phyloP scores from a whole-genome alignment of 30 jellyfish, hydroid and myxozoan species.

The Aurelia aurita complex sp. Pacific region DNA sequence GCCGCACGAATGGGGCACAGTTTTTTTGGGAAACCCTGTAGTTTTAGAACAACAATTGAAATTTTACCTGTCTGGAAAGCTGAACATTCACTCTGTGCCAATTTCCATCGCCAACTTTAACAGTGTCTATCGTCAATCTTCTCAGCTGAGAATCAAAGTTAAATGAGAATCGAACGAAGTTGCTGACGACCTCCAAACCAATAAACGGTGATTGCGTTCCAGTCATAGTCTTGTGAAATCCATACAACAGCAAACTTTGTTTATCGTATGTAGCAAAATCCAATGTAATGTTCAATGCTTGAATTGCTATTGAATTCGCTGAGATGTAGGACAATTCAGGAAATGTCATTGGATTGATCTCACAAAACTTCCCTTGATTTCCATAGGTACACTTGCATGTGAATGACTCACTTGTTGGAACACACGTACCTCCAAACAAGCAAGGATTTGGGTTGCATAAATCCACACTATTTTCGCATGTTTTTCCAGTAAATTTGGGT shows the following conservation, averaged over 20 bases:
- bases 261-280: conserved; percentile 53
- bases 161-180: conserved; percentile 29
- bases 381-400: conserved; percentile 65
- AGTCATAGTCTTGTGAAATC: conserved; percentile 16
- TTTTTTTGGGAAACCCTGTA: too few relatives aligned
- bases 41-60: too few relatives aligned
- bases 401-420: conserved; percentile 27
- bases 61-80: conserved; percentile 54
- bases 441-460: conserved; percentile 76
- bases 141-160: conserved; percentile 35
- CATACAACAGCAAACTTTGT: conserved; percentile 56
- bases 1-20: too few relatives aligned
- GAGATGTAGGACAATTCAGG: conserved; percentile 36
- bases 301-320: not conserved
- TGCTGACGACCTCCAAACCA: conserved; percentile 37
- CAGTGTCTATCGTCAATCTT: conserved; percentile 27
- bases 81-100: conserved; percentile 52
- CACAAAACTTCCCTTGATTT: conserved; percentile 65
- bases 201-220: conserved; percentile 52
- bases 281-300: conserved; percentile 36
- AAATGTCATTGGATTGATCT: conserved; percentile 63
- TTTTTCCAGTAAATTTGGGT: conserved; percentile 48
- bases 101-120: conserved; percentile 41
- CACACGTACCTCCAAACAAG: conserved; percentile 56
- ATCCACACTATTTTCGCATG: conserved; percentile 67